Base-by-base conservation (phyloP, 1,140 invertebrate species). In the Brachionus manjavacas region DNA sequence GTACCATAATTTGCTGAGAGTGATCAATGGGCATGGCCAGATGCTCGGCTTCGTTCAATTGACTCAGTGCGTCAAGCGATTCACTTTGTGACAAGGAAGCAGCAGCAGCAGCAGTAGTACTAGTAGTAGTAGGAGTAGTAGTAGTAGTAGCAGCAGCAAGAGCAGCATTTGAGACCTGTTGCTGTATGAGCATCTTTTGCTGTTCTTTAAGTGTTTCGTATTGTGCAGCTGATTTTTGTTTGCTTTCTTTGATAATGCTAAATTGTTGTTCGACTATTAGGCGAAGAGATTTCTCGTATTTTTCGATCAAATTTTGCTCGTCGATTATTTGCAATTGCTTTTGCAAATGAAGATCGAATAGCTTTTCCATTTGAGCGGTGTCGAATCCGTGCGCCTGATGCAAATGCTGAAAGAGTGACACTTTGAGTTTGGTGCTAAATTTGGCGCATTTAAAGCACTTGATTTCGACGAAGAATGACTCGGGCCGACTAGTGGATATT, bases 301-400 rank as follows among this genome's bases (percentile, higher is more conserved):
- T 80, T 28, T 80, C 76, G 11, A 80, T 64, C 16, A 52, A 39
- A 64, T 80, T 55, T 35, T 80, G 25, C 8, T 41, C 9, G 25
- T 80, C 76, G 2, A 80, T 81, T 39, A 81, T 25, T 41, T 81
- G 49, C 14, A 81, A 43, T 20, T 81, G 79, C 28, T 81, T 81
- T 81, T 81, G 79, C 9, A 81, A n/a, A 46, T 81, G 79, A 11
- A 68, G 20, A 64, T 81, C 79, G 25, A 43, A 81, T 14, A 81
- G 20, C n/a, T 68, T 60, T 25, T 81, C 52, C 52, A 81, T 41
- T 43, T 81, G 35, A 3, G 35, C 28, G 1, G n/a, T 20, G 14
- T 81, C 79, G 35, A 64, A 81, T 35, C 52, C 35, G 35, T 81
- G 79, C 12, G 1, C 7, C 41, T 25, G n/a, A 23, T 7, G 23